Evolutionary conservation across 2,113 vertebrate genomes (phyloP).

Genomic region (Stercorarius parasiticus): DNA sequence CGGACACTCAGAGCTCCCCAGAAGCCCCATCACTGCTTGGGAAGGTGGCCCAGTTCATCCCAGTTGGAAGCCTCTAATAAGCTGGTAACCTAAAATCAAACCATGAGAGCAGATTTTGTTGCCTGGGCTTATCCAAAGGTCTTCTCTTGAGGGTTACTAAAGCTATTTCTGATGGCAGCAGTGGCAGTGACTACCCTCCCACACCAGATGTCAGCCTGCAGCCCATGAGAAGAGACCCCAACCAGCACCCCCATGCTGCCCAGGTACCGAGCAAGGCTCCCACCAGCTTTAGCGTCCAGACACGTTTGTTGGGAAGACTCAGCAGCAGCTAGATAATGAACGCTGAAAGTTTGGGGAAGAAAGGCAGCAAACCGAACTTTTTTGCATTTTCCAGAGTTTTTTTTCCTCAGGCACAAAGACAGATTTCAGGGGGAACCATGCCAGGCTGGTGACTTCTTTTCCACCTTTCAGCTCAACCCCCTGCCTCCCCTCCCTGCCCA

Average conservation of each 20-base stretch:
- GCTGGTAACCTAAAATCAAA: background rate
- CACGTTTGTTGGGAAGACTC: background rate
- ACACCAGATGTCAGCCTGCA: background rate
- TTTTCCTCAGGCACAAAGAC: background rate
- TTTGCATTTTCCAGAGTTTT: background rate
- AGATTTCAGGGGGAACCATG: background rate
- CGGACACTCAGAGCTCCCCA: background rate
- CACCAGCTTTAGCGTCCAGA: background rate
- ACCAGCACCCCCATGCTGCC: background rate
- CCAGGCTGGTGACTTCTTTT: background rate
- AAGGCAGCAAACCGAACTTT: background rate
- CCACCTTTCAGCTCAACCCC: background rate
- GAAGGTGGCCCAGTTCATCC: background rate
- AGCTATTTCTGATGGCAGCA: background rate
- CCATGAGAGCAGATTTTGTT: background rate
- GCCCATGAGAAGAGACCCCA: background rate
- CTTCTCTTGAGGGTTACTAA: background rate
- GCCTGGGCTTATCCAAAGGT: background rate
- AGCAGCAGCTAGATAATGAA: background rate
- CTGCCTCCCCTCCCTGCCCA: background rate
- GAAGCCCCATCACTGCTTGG: background rate
- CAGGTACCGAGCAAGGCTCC: accelerated
- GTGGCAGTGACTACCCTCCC: background rate
- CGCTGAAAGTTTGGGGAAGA: accelerated
- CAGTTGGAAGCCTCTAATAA: background rate